Evolutionary conservation across 2,113 vertebrate species (phyloP).

Genomic region (Leptodactylus fuscus): DNA sequence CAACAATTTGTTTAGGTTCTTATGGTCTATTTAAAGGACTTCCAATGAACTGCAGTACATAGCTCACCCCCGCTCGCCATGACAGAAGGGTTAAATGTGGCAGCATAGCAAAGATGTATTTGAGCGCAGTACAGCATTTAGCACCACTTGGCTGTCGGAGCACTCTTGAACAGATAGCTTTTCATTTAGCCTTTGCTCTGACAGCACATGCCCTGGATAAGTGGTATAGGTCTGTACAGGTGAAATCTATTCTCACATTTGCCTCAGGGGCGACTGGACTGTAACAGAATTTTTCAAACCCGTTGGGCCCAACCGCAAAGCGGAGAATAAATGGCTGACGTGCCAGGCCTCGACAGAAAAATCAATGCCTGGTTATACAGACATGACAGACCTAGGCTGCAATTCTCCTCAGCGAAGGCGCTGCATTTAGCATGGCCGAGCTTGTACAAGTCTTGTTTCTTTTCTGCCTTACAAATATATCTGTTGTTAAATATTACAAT

Average conservation of each 20-base stretch:
- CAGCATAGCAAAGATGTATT: constrained; percentile 62
- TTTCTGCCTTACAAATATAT: constrained; percentile 4
- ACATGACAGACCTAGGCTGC: constrained; percentile 89
- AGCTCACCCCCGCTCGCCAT: neutral
- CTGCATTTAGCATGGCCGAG: constrained; percentile 64
- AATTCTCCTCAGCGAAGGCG: constrained; percentile 72
- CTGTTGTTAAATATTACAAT: constrained; percentile 54
- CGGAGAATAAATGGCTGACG: constrained; percentile 99
- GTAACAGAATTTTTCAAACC: constrained; percentile 99
- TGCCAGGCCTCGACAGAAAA: constrained; percentile 98
- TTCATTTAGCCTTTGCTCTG: constrained; percentile 95
- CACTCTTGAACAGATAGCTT: constrained; percentile 87
- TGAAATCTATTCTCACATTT: constrained; percentile 99
- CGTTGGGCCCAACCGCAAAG: constrained; percentile 97
- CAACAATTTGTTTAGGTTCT: neutral
- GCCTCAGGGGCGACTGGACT: constrained; percentile 97
- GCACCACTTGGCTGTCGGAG: constrained; percentile 74
- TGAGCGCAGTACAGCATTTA: constrained; percentile 65
- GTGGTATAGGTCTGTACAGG: constrained; percentile 95
- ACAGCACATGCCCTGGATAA: constrained; percentile 92
- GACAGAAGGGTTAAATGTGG: constrained; percentile 46
- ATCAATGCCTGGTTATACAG: constrained; percentile 99
- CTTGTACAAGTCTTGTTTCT: constrained; percentile 51
- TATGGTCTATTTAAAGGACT: neutral
- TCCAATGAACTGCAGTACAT: neutral